These are phyloP conservation scores for Erebia ligea DNA, from an alignment of 2,888 invertebrate species.

Conservation along the genomic window DNA sequence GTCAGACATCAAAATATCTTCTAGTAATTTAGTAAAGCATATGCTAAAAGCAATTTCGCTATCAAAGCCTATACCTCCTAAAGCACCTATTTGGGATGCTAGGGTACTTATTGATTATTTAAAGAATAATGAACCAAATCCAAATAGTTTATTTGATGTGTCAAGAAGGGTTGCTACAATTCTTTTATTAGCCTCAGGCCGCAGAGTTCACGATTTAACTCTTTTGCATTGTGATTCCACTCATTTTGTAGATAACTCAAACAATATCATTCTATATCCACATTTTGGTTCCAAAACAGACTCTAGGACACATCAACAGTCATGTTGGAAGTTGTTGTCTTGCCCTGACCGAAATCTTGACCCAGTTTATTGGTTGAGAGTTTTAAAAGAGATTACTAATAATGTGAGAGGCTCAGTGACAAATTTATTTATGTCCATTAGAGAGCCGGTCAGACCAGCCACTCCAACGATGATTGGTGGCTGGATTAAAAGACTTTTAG, in stretches of 20 bases:
- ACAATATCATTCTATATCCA: conserved; percentile 37
- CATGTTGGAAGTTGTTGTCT: conserved; percentile 31
- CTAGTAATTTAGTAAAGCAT: conserved; percentile 32
- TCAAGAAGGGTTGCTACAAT: conserved; percentile 33
- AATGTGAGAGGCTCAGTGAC: background rate
- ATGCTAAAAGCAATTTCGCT: conserved; percentile 37
- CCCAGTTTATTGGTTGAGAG: conserved; percentile 32
- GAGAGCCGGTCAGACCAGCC: conserved; percentile 25
- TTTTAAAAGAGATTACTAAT: conserved; percentile 8
- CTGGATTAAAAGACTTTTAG: conserved; percentile 26
- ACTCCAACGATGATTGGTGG: conserved; percentile 23
- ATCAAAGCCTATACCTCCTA: conserved; percentile 26
- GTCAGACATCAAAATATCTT: conserved; percentile 29
- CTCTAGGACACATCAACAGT: conserved; percentile 30
- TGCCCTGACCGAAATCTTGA: conserved; percentile 31
- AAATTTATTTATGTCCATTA: conserved; percentile 35
- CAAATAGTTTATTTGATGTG: too few species aligned
- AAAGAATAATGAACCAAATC: conserved; percentile 21
- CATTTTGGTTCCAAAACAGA: conserved; percentile 43
- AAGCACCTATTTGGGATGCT: conserved; percentile 38
- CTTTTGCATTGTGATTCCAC: conserved; percentile 33
- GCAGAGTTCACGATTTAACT: conserved; percentile 41
- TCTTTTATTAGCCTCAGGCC: conserved; percentile 39
- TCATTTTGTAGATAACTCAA: conserved; percentile 31
- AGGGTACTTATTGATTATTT: conserved; percentile 27